Evolutionary conservation across 2,797 vertebrate genomes (phyloP).

Genomic region (Chaenodraco wilsoni): DNA sequence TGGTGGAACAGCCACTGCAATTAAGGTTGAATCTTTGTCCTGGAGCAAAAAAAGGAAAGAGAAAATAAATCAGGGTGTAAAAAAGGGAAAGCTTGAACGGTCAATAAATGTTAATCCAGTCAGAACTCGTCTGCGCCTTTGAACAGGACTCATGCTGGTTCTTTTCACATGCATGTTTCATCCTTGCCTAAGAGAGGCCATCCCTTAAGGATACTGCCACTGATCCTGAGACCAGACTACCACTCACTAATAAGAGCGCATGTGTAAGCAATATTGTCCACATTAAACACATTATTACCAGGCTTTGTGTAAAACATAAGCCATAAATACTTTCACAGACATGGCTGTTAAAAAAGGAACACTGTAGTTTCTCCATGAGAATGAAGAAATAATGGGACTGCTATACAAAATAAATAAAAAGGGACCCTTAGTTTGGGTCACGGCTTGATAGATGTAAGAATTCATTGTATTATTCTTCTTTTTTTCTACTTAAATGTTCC

Average conservation of each 20-base stretch:
- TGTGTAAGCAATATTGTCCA: slow-evolving; percentile 88
- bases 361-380: slow-evolving; percentile 11
- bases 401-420: slow-evolving; percentile 35
- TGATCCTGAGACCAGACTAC: slow-evolving; percentile 87
- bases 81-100: slow-evolving; percentile 89
- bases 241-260: slow-evolving; percentile 90
- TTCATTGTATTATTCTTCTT: slow-evolving; percentile 18
- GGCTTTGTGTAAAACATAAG: slow-evolving; percentile 76
- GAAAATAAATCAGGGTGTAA: slow-evolving; percentile 24
- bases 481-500: slow-evolving; percentile 43
- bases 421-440: slow-evolving; percentile 26
- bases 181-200: slow-evolving; percentile 86
- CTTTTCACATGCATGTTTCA: slow-evolving; percentile 89
- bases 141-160: slow-evolving; percentile 93
- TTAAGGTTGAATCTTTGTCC: slow-evolving; percentile 98
- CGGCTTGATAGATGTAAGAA: slow-evolving; percentile 9
- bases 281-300: slow-evolving; percentile 83
- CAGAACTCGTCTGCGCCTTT: slow-evolving; percentile 95
- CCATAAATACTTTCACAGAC: slow-evolving; percentile 59
- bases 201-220: slow-evolving; percentile 87
- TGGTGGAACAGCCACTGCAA: slow-evolving; percentile 95
- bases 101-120: slow-evolving; percentile 99
- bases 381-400: slow-evolving; percentile 41
- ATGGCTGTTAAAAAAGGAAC: slow-evolving; percentile 12
- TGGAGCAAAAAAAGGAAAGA: slow-evolving; percentile 82